Percentiles rank a stretch among this genome's conserved stretches.
Evolutionary conservation across 2,888 invertebrate genomes (phyloP).

Genomic region (Melanostoma mellinum): DNA sequence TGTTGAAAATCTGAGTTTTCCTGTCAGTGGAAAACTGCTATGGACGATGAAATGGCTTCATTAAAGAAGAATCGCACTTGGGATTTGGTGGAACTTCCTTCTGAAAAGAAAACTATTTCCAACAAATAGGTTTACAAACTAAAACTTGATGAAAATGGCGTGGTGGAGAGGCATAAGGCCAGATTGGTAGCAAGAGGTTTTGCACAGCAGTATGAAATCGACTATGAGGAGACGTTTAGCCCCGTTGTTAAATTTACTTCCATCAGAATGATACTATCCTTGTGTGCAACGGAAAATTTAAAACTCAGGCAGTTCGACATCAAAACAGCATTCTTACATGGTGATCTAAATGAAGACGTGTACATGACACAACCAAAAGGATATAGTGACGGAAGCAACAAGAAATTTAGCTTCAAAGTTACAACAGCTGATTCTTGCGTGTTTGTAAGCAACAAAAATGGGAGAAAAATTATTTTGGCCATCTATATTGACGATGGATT

Average conservation of each 20-base stretch:
- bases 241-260: constrained; percentile 75
- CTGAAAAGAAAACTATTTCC: constrained; percentile 61
- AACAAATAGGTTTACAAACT: constrained; percentile 75
- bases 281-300: constrained; percentile 41
- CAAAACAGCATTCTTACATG: constrained; percentile 51
- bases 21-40: no score
- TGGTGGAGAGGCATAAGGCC: constrained; percentile 73
- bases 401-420: no score
- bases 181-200: constrained; percentile 74
- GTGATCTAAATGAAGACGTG: no score
- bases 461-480: no score
- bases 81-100: constrained; percentile 37
- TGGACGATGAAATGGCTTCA: background rate
- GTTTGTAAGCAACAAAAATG: no score
- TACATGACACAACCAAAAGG: no score
- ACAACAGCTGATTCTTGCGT: no score
- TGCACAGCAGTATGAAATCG: constrained; percentile 55
- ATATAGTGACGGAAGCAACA: no score
- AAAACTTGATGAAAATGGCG: constrained; percentile 52
- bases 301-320: constrained; percentile 57
- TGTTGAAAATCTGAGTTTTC: no score
- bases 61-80: constrained; percentile 58
- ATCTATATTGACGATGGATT: no score
- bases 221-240: constrained; percentile 54
- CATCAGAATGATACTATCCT: constrained; percentile 69